phyloP scores from a whole-genome alignment of 64 coral and sea anemone species.

The Montipora sp. region DNA sequence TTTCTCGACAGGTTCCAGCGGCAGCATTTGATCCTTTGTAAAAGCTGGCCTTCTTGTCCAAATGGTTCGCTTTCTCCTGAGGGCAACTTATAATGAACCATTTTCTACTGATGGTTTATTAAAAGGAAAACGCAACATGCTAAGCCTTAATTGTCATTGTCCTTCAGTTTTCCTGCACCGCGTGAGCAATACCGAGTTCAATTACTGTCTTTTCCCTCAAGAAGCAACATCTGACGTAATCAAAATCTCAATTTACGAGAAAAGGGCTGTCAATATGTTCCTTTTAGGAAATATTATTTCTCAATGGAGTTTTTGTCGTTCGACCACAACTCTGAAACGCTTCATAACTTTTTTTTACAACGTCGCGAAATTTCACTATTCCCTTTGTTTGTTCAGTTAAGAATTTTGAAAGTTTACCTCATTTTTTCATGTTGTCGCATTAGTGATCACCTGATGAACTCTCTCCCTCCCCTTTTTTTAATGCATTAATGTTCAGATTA shows the following conservation, averaged over 20 bases:
- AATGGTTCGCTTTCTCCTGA: not conserved
- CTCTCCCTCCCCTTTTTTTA: too few relatives aligned
- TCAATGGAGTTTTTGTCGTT: not conserved
- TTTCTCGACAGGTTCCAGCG: not conserved
- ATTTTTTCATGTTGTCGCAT: too few relatives aligned
- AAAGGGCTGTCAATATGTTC: not conserved
- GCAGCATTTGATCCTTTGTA: not conserved
- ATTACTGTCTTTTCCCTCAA: not conserved
- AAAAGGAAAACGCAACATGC: constrained; percentile 36
- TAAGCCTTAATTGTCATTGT: constrained; percentile 2
- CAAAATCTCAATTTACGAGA: constrained; percentile 15
- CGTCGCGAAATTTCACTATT: not conserved
- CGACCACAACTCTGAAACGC: not conserved
- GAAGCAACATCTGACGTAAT: constrained; percentile 2
- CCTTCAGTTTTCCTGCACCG: constrained; percentile 14
- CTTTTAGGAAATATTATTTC: not conserved
- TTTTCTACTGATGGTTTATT: constrained; percentile 44
- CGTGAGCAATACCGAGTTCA: not conserved
- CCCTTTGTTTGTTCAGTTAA: too few relatives aligned
- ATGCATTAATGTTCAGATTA: too few relatives aligned
- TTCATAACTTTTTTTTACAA: not conserved
- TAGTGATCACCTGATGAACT: too few relatives aligned
- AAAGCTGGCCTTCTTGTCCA: not conserved
- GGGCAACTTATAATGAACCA: constrained; percentile 10
- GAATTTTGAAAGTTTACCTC: not conserved